These are phyloP conservation scores for Sterna hirundo DNA, from an alignment of 2,113 vertebrate species.

Conservation along the genomic window DNA sequence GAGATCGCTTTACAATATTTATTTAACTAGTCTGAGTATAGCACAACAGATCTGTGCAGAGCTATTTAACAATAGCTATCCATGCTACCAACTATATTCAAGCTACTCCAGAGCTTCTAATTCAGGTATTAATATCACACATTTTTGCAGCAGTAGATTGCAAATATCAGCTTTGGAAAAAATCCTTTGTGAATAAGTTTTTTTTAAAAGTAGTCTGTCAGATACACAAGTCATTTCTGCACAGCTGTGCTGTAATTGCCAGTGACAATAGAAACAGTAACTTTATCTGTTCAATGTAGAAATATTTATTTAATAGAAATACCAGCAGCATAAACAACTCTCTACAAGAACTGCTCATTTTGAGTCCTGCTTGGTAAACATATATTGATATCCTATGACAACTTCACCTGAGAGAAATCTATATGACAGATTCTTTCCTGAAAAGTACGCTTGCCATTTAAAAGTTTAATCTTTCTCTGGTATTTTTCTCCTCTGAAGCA, in stretches of 20 bases:
- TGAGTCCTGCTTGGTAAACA: not conserved
- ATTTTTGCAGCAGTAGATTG: not conserved
- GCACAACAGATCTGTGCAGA: not conserved
- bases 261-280: not conserved
- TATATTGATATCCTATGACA: not conserved
- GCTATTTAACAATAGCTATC: not conserved
- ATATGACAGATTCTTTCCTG: not conserved
- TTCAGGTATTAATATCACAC: not conserved
- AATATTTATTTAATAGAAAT: not conserved
- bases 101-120: not conserved
- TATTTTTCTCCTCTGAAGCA: not conserved
- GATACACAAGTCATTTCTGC: not conserved
- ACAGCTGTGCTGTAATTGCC: not conserved
- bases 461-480: not conserved
- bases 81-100: not conserved
- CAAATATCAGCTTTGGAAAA: not conserved
- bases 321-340: not conserved
- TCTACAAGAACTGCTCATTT: not conserved
- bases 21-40: accelerated
- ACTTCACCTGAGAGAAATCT: not conserved
- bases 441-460: not conserved
- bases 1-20: not conserved
- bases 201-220: not conserved
- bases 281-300: not conserved
- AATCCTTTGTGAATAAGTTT: not conserved